Evolutionary conservation across 2,888 invertebrate genomes (phyloP).

Genomic region (Limnephilus rhombicus): DNA sequence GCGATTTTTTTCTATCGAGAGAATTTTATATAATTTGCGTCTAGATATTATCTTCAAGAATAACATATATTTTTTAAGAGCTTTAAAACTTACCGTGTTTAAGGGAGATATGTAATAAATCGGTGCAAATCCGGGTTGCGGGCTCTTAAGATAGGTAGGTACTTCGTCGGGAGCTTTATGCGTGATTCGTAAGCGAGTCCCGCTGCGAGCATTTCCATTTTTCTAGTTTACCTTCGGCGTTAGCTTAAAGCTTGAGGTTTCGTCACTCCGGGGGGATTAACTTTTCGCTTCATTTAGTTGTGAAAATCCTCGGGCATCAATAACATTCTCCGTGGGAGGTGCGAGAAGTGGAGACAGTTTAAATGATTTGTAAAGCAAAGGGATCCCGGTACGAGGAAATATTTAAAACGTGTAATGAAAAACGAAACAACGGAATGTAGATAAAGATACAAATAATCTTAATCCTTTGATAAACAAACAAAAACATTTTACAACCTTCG

Average conservation of each 20-base stretch:
- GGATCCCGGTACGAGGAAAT: not conserved
- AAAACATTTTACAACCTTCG: too few relatives aligned
- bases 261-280: constrained; percentile 12
- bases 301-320: constrained; percentile 48
- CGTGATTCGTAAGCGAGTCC: not conserved
- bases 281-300: constrained; percentile 34
- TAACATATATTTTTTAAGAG: too few relatives aligned
- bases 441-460: too few relatives aligned
- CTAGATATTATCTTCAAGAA: too few relatives aligned
- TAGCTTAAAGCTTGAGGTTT: not conserved
- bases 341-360: constrained; percentile 8
- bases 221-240: constrained; percentile 10
- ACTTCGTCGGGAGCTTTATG: not conserved
- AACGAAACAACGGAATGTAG: not conserved
- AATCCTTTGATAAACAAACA: not conserved
- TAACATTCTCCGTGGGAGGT: constrained; percentile 18
- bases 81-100: too few relatives aligned
- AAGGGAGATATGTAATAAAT: too few relatives aligned
- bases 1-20: too few relatives aligned
- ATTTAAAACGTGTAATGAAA: constrained; percentile 4
- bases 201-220: constrained; percentile 23
- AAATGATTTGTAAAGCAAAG: not conserved
- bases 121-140: too few relatives aligned
- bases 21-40: too few relatives aligned
- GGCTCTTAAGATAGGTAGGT: too few relatives aligned